A percentile compares a stretch with the other conserved stretches of the same genome.
Conservation (phyloP, 1,140 invertebrate species). For the Neodiprion virginianus region DNA sequence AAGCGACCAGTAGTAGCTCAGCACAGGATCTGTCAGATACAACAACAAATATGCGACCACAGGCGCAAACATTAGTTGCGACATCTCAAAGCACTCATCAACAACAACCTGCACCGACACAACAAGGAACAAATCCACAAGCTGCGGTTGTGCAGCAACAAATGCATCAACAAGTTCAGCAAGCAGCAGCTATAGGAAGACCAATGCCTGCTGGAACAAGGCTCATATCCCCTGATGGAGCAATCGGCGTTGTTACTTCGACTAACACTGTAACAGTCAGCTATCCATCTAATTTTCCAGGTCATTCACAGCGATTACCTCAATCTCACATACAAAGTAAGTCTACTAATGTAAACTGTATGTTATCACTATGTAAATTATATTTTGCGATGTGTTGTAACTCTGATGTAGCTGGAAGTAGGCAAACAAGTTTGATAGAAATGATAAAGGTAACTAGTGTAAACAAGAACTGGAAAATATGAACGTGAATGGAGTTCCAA, state of each 20-base stretch:
- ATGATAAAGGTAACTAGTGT: too few relatives aligned
- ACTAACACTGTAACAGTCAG: constrained; percentile 71
- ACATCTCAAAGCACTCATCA: constrained; percentile 37
- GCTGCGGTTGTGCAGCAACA: constrained; percentile 56
- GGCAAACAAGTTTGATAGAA: too few relatives aligned
- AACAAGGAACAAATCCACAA: constrained; percentile 46
- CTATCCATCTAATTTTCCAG: constrained; percentile 63
- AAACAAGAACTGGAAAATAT: too few relatives aligned
- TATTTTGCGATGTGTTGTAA: too few relatives aligned
- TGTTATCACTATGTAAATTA: too few relatives aligned
- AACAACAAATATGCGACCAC: constrained; percentile 34
- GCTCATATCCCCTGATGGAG: constrained; percentile 68
- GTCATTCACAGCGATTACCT: constrained; percentile 52
- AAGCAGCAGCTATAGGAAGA: constrained; percentile 66
- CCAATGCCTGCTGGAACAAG: constrained; percentile 68
- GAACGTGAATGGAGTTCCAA: too few relatives aligned
- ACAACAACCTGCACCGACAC: constrained; percentile 33
- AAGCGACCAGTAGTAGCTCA: constrained; percentile 31
- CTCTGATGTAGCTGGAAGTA: too few relatives aligned
- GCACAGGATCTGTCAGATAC: constrained; percentile 40
- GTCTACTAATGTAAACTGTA: neutral
- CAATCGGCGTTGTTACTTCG: constrained; percentile 69
- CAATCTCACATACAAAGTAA: constrained; percentile 55
- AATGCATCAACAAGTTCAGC: constrained; percentile 69
- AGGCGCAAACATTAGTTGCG: constrained; percentile 35